Base-by-base conservation (phyloP, 2,113 vertebrate genomes). In the Bucco capensis region DNA sequence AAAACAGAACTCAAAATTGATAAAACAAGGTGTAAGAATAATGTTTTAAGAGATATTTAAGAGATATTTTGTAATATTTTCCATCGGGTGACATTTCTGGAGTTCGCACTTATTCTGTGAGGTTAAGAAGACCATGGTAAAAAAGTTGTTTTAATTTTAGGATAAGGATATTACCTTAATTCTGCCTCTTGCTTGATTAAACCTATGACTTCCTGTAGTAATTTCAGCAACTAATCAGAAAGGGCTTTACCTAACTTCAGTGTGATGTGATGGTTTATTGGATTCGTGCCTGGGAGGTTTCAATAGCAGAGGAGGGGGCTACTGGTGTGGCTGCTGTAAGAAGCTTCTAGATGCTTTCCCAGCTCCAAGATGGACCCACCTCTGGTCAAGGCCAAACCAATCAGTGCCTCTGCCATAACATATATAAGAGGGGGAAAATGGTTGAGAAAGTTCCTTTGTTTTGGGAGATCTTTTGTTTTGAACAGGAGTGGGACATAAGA, bases 41-140 rank as follows among this genome's bases (percentile, higher is more conserved):
- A 53, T 25, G 7, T 31, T 88, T 74, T 53, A 8, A 9, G 19
- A 49, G 9, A 2, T 14, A 54, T 88, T 74, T 53, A 8, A 9
- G 19, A 49, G 9, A 2, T 14, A 54, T 71, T 88, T 62, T 38
- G 5, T 5, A 4, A 3, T 65, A 21, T 24, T 60, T 71, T 10
- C 5, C 3, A 2, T 11, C 3, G 3, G 2, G 7, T 46, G 25
- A 22, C 3, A 8, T 70, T 76, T 61, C 44, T 66, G 18, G 24
- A 50, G n/a, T 33, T 14, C 1, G 8, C 2, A 49, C 2, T 51
- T 72, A 3, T 6, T 81, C 8, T 49, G 5, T 0, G 1, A 79
- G 5, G 1, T 53, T 64, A 67, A 88, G 6, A 51, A 4, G 58
- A 47, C 47, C 0, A 8, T 5, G 4, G 8, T 17, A 31, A 66